These are phyloP conservation scores for Apodemia zela DNA, from an alignment of 2,888 invertebrate species.

Conservation along the genomic window DNA sequence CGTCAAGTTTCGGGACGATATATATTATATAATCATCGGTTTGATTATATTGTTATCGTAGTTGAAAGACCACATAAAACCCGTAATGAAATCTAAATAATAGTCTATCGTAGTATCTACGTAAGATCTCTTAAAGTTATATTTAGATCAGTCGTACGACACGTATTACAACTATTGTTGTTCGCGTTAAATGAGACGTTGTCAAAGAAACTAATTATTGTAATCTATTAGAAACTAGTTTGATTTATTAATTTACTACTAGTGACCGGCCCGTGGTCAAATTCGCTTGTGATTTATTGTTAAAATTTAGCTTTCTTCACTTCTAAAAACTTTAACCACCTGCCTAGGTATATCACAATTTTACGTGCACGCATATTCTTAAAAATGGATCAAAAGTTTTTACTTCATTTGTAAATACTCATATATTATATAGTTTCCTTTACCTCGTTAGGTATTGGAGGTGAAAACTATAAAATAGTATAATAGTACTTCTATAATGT, in stretches of 20 bases:
- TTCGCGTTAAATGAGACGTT: constrained; percentile 5
- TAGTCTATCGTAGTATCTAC: constrained; percentile 9
- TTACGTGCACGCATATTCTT: not conserved
- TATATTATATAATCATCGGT: not conserved
- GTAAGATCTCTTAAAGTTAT: constrained; percentile 10
- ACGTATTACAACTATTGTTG: constrained; percentile 1
- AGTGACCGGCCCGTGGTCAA: not conserved
- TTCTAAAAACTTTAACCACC: too few relatives aligned
- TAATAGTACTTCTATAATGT: not conserved
- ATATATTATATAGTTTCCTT: too few relatives aligned
- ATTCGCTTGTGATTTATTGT: not conserved
- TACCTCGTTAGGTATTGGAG: too few relatives aligned
- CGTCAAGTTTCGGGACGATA: too few relatives aligned
- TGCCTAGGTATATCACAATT: too few relatives aligned
- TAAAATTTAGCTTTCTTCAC: not conserved
- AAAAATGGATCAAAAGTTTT: not conserved
- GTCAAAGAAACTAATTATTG: constrained; percentile 22
- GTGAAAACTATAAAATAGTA: not conserved
- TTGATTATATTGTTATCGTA: not conserved
- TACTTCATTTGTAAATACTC: too few relatives aligned
- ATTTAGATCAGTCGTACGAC: constrained; percentile 10
- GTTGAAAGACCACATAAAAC: constrained; percentile 11
- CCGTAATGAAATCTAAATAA: not conserved
- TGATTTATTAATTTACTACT: not conserved
- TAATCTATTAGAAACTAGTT: not conserved